Conservation (phyloP, 2,888 invertebrate species). For the Furcula furcula region DNA sequence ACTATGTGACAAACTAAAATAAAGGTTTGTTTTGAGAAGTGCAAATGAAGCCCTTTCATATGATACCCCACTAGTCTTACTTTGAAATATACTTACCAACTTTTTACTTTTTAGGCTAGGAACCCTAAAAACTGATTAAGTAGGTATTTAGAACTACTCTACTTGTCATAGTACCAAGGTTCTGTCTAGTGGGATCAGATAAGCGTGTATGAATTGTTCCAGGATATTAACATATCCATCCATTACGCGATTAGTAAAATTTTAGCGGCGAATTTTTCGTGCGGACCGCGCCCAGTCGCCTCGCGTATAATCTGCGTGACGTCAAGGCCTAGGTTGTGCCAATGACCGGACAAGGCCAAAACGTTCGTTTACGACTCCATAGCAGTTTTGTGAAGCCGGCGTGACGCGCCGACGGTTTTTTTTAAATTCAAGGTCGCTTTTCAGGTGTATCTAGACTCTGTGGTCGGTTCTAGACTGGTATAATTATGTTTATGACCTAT, state of each 20-base stretch:
- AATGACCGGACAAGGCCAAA: conserved; percentile 66
- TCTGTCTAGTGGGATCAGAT: too few relatives aligned
- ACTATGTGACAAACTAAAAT: too few relatives aligned
- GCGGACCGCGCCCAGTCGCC: conserved; percentile 31
- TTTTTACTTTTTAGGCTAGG: too few relatives aligned
- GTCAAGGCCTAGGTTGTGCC: conserved; percentile 57
- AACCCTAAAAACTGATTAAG: too few relatives aligned
- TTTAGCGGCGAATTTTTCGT: neutral
- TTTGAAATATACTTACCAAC: too few relatives aligned
- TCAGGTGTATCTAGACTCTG: conserved; percentile 3
- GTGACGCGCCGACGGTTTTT: conserved; percentile 21
- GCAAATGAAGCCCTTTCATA: too few relatives aligned
- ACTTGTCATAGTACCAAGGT: too few relatives aligned
- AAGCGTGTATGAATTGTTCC: too few relatives aligned
- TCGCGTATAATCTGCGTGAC: conserved; percentile 40
- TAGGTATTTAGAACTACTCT: too few relatives aligned
- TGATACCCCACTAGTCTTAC: too few relatives aligned
- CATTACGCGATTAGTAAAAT: neutral
- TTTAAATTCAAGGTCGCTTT: conserved; percentile 14
- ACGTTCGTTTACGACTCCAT: conserved; percentile 46
- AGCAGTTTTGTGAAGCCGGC: conserved; percentile 35
- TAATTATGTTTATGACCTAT: conserved; percentile 11
- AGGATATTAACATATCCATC: neutral
- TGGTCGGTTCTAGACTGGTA: conserved; percentile 6
- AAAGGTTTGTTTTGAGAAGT: too few relatives aligned